Conservation (phyloP, 2,888 invertebrate species). For the Idaea aversata region DNA sequence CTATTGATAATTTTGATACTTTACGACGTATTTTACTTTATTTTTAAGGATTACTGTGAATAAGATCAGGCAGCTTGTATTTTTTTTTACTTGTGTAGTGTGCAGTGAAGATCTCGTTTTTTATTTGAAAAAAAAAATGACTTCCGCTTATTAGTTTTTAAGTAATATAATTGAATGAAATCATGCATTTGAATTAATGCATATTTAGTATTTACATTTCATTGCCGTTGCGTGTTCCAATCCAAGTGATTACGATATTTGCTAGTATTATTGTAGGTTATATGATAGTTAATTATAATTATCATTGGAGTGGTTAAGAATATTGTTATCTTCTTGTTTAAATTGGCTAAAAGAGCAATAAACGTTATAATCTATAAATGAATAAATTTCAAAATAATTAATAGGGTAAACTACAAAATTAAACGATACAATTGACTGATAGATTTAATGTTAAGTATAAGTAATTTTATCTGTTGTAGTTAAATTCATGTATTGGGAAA, state of each 20-base stretch:
- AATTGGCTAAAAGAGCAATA: constrained; percentile 5
- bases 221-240: neutral
- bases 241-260: neutral
- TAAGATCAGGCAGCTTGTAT: constrained; percentile 38
- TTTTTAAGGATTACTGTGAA: constrained; percentile 24
- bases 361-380: constrained; percentile 5
- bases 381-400: constrained; percentile 7
- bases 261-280: neutral
- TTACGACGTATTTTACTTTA: constrained; percentile 18
- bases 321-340: neutral
- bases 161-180: neutral
- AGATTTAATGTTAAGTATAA: constrained; percentile 59
- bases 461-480: constrained; percentile 24
- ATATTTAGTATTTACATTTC: neutral
- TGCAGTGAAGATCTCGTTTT: neutral
- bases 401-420: constrained; percentile 26
- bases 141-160: neutral
- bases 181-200: neutral
- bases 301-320: neutral
- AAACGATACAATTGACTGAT: constrained; percentile 71
- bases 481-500: constrained; percentile 17
- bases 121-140: neutral
- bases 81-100: constrained; percentile 13
- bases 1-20: constrained; percentile 28
- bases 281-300: neutral